phyloP scores from a whole-genome alignment of 2,888 invertebrate species.

The Andrena bucephala region DNA sequence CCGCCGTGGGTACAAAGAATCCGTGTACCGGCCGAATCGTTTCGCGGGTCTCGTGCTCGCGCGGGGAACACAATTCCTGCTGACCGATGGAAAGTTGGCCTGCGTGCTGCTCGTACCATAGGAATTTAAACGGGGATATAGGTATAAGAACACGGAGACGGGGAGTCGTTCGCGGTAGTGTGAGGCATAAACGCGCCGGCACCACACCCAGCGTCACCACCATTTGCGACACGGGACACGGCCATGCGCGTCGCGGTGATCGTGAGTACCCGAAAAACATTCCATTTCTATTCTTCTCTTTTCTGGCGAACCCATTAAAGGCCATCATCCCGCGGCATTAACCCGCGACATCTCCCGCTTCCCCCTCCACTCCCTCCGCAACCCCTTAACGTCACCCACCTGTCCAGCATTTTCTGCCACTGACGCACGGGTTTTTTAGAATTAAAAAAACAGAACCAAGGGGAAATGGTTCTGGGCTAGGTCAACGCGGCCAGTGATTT shows the following conservation, averaged over 20 bases:
- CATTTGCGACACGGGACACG: conserved; percentile 67
- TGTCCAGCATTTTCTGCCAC: background rate
- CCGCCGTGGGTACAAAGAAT: conserved; percentile 7
- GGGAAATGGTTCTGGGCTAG: no score
- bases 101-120: conserved; percentile 71
- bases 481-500: no score
- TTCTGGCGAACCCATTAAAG: conserved; percentile 38
- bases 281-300: background rate
- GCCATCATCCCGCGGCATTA: background rate
- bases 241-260: conserved; percentile 74
- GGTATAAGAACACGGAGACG: conserved; percentile 82
- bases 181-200: conserved; percentile 79
- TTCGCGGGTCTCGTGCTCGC: conserved; percentile 49
- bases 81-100: conserved; percentile 75
- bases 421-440: background rate
- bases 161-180: conserved; percentile 81
- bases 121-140: conserved; percentile 83
- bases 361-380: background rate
- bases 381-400: conserved; percentile 4
- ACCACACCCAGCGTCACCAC: conserved; percentile 81
- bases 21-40: conserved; percentile 37
- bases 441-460: no score
- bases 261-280: conserved; percentile 73
- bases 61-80: conserved; percentile 65
- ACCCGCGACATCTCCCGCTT: background rate